Evolutionary conservation across 2,888 invertebrate genomes (phyloP).

Genomic region (Synanthedon myopaeformis): DNA sequence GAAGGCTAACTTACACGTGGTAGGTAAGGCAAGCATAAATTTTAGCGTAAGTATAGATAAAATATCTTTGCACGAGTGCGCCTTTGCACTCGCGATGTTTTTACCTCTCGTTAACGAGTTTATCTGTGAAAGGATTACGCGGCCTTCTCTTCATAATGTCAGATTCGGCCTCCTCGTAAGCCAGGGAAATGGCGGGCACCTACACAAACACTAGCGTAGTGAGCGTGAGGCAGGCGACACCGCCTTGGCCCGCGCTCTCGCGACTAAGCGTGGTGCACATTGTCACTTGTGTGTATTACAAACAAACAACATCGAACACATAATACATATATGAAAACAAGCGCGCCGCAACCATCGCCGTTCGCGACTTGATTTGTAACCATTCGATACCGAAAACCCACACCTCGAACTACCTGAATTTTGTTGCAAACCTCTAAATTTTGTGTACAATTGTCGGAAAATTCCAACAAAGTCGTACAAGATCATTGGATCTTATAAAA

Average conservation of each 20-base stretch:
- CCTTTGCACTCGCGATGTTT: constrained; percentile 44
- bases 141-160: constrained; percentile 99
- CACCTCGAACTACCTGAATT: too few relatives aligned
- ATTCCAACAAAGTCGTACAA: too few relatives aligned
- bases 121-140: constrained; percentile 96
- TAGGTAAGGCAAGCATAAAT: constrained; percentile 47
- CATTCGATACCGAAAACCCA: neutral
- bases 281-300: constrained; percentile 32
- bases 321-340: constrained; percentile 17
- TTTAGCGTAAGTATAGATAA: constrained; percentile 55
- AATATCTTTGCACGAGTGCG: constrained; percentile 53
- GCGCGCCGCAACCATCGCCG: constrained; percentile 15
- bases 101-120: constrained; percentile 99
- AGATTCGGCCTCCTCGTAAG: constrained; percentile 97
- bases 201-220: constrained; percentile 72
- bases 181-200: constrained; percentile 98
- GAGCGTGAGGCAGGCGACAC: constrained; percentile 34
- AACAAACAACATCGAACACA: constrained; percentile 57
- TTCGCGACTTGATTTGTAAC: neutral
- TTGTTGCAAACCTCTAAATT: too few relatives aligned
- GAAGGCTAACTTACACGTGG: constrained; percentile 60
- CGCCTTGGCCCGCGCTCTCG: constrained; percentile 17
- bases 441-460: too few relatives aligned
- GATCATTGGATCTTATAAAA: too few relatives aligned
- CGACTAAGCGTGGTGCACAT: constrained; percentile 42